phyloP scores from a whole-genome alignment of 2,797 vertebrate genomes.

The Coreius guichenoti region DNA sequence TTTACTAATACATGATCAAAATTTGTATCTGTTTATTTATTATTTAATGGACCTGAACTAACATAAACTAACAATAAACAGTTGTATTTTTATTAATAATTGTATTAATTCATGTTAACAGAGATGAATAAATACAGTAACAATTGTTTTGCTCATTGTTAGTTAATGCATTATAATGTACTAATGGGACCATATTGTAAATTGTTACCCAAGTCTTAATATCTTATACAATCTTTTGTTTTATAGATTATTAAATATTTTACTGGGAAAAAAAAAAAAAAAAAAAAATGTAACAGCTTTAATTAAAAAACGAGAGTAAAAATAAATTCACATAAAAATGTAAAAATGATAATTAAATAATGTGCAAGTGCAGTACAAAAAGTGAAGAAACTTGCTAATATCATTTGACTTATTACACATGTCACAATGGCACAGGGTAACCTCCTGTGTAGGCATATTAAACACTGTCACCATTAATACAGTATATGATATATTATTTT shows the following conservation, averaged over 20 bases:
- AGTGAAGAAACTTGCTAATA: not conserved
- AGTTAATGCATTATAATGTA: not conserved
- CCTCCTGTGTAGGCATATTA: not conserved
- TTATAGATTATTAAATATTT: not conserved
- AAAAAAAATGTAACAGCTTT: not conserved
- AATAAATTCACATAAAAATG: not conserved
- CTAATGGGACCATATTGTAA: not conserved
- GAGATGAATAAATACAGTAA: not conserved
- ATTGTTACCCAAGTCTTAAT: not conserved
- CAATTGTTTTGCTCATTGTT: too few species aligned
- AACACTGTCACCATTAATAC: not conserved
- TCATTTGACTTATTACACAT: not conserved
- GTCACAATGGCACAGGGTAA: not conserved
- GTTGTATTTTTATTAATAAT: not conserved
- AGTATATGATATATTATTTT: constrained; percentile 2
- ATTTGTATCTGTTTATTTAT: not conserved
- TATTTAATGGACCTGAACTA: too few species aligned
- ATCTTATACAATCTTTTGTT: not conserved
- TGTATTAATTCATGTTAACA: not conserved
- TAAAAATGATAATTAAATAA: not conserved
- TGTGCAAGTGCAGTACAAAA: not conserved
- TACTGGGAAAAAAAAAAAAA: too few species aligned
- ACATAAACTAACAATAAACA: too few species aligned
- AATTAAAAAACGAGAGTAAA: not conserved
- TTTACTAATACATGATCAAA: too few species aligned